Evolutionary conservation across 2,113 vertebrate genomes (phyloP).

Genomic region (Pygoscelis antarcticus): DNA sequence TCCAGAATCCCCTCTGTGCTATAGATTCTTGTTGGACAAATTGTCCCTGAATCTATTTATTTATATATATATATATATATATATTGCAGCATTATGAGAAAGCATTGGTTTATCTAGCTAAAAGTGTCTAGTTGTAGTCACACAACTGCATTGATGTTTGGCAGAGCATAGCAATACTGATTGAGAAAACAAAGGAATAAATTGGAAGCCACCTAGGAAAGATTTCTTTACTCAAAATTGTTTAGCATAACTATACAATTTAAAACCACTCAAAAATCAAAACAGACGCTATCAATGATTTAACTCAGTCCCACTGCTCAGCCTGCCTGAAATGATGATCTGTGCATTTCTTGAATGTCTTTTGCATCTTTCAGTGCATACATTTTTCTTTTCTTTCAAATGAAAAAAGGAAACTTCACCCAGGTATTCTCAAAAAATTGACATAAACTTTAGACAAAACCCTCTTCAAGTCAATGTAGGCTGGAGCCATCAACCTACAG

Average conservation of each 20-base stretch:
- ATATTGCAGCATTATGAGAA: not conserved
- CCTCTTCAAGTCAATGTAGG: not conserved
- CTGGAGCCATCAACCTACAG: not conserved
- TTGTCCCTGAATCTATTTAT: not conserved
- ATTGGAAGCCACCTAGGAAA: not conserved
- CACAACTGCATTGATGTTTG: not conserved
- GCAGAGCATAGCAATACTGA: not conserved
- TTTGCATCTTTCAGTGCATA: not conserved
- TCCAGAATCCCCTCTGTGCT: slow-evolving; percentile 13
- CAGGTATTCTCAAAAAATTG: not conserved
- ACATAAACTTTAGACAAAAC: not conserved
- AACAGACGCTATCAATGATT: not conserved
- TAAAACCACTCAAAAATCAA: not conserved
- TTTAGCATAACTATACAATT: not conserved
- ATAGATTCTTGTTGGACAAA: slow-evolving; percentile 14
- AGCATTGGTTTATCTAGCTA: not conserved
- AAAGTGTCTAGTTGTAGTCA: not conserved
- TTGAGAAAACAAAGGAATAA: not conserved
- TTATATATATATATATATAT: too few relatives aligned
- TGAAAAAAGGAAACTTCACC: not conserved
- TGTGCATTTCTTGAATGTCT: not conserved
- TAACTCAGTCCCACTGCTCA: not conserved
- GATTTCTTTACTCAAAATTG: not conserved
- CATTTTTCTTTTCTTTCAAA: not conserved
- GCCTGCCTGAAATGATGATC: not conserved